Base-by-base conservation (phyloP, 2,113 vertebrate genomes). In the Setophaga coronata region DNA sequence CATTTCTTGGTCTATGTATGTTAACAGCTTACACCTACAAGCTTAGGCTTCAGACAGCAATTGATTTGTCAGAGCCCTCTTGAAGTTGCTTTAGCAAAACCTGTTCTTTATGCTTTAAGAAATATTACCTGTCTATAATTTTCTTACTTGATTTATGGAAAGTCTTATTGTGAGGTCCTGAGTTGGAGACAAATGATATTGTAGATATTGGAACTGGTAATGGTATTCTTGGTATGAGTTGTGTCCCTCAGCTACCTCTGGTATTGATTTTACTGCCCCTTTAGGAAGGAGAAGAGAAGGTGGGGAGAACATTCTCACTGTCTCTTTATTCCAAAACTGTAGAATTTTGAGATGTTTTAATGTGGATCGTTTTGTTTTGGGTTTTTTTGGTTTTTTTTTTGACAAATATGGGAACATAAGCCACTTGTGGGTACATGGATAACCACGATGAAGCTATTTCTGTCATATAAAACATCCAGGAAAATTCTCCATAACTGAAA, bases 1-100 rank as follows among this genome's bases (percentile, higher is more conserved):
- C 7, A 0, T 67, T 71, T 69, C 1, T 76, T 60, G 9, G 9
- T 13, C 38, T 70, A 2, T 47, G 4, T n/a, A 31, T 1, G 1
- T 67, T 77, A 53, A 51, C 16, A 62, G 3, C 10, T 82, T 79
- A 31, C 29, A 71, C 12, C 18, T 28, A 29, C 11, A 3, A 15
- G 7, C 3, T 54, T 71, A 25, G 36, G 14, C 47, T 91, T 89
- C 34, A 76, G 36, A 21, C 6, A 53, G 31, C 15, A 65, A 14
- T 38, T 34, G 40, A 12, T 82, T 72, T 45, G 2, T 57, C 33
- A 48, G 29, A 65, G 24, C 7, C 1, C 1, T 17, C 14, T 40
- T 43, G 10, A 91, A 57, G 18, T 6, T 62, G 9, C 25, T 84
- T 54, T 77, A 77, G 58, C 26, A 54, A 77, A 80, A n/a, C 8